Evolutionary conservation across 2,797 vertebrate species (phyloP), one percentile per base, ranked within the genome.

Genomic region (Acanthurus tractus): DNA sequence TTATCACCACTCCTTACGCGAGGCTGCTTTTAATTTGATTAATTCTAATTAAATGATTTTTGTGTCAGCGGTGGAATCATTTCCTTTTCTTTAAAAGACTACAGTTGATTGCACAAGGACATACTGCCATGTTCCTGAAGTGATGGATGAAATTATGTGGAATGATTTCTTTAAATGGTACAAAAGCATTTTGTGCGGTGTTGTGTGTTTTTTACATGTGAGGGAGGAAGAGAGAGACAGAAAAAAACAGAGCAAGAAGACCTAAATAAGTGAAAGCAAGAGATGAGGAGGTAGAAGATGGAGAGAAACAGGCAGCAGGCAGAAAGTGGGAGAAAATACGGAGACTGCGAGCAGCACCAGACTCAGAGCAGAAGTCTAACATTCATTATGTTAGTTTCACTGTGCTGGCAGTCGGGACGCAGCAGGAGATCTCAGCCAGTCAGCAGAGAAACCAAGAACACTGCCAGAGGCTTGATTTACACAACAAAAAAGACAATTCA

Each of bases 371-470:
- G 81, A 86, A 81, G 79, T 68, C 61, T 72, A 79, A 86, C 89
- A 81, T 91, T 90, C 86, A 90, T 93, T 89, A 90, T 86, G 82
- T 86, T 66, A 79, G 71, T 86, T 88, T 86, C 81, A 74, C 63
- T 74, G 69, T 79, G 85, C 82, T 80, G 55, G 22, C 70, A 79
- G 82, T 85, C 82, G 50, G 63, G 89, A 68, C 83, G 59, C 85
- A 74, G 90, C 76, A 58, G 86, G 91, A 81, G 76, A 83, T 86
- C 74, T 66, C 81, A 84, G 81, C 76, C 82, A 85, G 81, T 63
- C 74, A 80, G 69, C 74, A 86, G 58, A 79, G 73, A 59, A 86
- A 88, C 85, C 82, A 86, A 82, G 72, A 81, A 85, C 69, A 81
- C 73, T 54, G 81, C 84, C 83, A 76, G 71, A 81, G 76, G 77